phyloP scores from a whole-genome alignment of 2,113 vertebrate genomes.

The Brachyhypopomus occidentalis region DNA sequence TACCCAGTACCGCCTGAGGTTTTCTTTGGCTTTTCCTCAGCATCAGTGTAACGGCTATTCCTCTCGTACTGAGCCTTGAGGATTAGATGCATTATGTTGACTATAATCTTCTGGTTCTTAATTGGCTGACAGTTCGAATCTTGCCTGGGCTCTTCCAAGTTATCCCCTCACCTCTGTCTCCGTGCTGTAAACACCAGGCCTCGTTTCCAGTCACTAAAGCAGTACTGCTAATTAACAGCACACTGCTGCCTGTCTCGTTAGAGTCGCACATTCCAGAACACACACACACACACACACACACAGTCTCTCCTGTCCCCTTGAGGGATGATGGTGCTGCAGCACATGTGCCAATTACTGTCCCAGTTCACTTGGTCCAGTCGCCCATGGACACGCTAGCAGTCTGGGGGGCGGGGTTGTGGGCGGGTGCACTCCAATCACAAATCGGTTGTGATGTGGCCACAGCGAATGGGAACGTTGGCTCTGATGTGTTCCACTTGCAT shows the following conservation, averaged over 20 bases:
- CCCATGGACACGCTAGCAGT: neutral
- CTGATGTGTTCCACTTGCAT: neutral
- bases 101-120: neutral
- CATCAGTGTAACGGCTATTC: neutral
- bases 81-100: neutral
- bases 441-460: constrained; percentile 2
- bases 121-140: neutral
- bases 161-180: neutral
- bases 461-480: neutral
- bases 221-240: constrained; percentile 6
- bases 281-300: neutral
- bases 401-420: neutral
- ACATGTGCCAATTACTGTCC: constrained; percentile 35
- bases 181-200: neutral
- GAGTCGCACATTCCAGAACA: neutral
- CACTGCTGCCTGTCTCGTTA: neutral
- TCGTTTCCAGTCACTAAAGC: neutral
- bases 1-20: neutral
- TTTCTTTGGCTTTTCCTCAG: neutral
- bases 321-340: neutral
- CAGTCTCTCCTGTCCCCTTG: neutral
- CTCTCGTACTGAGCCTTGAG: neutral
- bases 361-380: constrained; percentile 28
- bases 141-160: too few species aligned
- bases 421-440: constrained; percentile 28